Base-by-base conservation (phyloP, 2,113 vertebrate genomes). In the Channa maculata region DNA sequence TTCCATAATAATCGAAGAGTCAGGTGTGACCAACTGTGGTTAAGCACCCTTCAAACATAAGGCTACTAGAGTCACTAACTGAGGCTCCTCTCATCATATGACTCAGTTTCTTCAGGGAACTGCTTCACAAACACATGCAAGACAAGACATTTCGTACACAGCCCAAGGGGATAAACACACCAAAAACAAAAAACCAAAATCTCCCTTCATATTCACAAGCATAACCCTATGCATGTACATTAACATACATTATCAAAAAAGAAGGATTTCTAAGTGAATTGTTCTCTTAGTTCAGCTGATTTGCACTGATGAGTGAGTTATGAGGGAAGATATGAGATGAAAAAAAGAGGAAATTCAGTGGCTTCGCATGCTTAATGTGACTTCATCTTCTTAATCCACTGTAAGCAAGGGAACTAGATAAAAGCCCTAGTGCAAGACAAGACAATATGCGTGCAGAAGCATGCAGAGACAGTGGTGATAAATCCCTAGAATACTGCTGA, bases 311-410 rank as follows among this genome's bases (percentile, higher is more conserved):
- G 39, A 70, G 49, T 5, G 13, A 57, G 55, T n/a, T 45, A 55
- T 34, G 48, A 13, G 71, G 68, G 70, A 80, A 81, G 66, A 69
- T 57, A 41, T 36, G 45, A 50, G 71, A 84, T 77, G 62, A 77
- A 82, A 59, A 82, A 59, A 59, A 77, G 57, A 60, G 80, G 67
- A 89, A 83, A 87, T 80, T 62, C 66, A 83, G 65, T 46, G 76
- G 61, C 65, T 86, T 78, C 64, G 45, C 43, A 51, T 79, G 76
- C 71, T 82, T 68, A 70, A 39, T 64, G 44, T 66, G 64, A 79
- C 74, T 53, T 77, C 36, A 88, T 87, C 74, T 88, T 15, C 75
- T 79, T 80, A 86, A 88, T 73, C 82, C 65, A 76, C 61, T 39
- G 50, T 64, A 88, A 87, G 69, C 72, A 66, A 49, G 69, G 48